phyloP scores from a whole-genome alignment of 2,797 vertebrate genomes.

The Simalia tracyae region DNA sequence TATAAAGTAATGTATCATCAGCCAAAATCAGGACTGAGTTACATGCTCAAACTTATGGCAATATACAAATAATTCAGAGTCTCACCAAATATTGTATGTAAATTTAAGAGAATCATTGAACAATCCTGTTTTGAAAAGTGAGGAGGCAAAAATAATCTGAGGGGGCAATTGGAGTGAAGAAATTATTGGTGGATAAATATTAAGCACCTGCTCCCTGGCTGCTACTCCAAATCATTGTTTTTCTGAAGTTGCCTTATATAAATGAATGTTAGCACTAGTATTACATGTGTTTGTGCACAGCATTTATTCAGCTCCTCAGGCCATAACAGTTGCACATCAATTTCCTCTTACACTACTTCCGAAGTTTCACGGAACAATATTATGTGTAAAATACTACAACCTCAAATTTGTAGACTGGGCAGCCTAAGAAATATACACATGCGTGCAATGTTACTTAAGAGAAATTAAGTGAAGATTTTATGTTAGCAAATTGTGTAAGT shows the following conservation, averaged over 20 bases:
- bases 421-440: neutral
- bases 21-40: neutral
- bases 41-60: neutral
- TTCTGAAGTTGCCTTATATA: neutral
- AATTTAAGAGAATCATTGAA: neutral
- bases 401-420: neutral
- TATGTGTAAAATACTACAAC: neutral
- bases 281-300: neutral
- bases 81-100: neutral
- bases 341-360: neutral
- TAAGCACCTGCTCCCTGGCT: neutral
- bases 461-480: slow-evolving; percentile 8
- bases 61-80: neutral
- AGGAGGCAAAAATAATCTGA: slow-evolving; percentile 2
- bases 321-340: neutral
- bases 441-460: neutral
- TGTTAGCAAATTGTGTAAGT: neutral
- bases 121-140: neutral
- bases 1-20: slow-evolving; percentile 32
- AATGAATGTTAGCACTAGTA: neutral
- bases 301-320: neutral
- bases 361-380: neutral
- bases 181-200: neutral
- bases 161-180: slow-evolving; percentile 1
- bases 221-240: neutral